phyloP scores from a whole-genome alignment of 1,140 invertebrate genomes.

The Dreissena rostriformis region DNA sequence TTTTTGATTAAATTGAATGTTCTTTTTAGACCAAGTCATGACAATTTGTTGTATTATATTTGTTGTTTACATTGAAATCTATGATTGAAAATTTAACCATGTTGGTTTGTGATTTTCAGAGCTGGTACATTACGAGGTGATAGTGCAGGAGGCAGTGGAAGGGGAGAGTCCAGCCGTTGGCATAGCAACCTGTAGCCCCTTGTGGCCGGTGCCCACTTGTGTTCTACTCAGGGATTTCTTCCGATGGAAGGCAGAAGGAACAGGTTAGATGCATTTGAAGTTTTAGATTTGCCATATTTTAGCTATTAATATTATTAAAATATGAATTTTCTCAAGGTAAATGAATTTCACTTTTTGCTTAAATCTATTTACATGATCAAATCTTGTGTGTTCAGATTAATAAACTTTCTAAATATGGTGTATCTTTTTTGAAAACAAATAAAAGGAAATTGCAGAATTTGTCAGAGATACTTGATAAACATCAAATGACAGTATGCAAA shows the following conservation, averaged over 20 bases:
- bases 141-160: constrained; percentile 66
- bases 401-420: background rate
- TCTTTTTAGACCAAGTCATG: too few species aligned
- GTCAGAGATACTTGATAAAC: background rate
- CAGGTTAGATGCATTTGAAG: constrained; percentile 34
- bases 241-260: constrained; percentile 70
- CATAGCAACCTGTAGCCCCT: constrained; percentile 76
- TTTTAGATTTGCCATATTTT: background rate
- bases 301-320: too few species aligned
- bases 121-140: constrained; percentile 76
- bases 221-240: constrained; percentile 75
- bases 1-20: too few species aligned
- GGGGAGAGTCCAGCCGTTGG: constrained; percentile 72
- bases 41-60: too few species aligned
- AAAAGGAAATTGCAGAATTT: background rate
- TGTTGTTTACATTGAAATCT: too few species aligned
- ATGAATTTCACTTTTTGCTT: too few species aligned
- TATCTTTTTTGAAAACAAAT: background rate
- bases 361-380: too few species aligned
- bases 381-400: too few species aligned
- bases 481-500: too few species aligned
- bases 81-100: background rate
- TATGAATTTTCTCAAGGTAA: too few species aligned
- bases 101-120: constrained; percentile 64
- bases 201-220: constrained; percentile 76